Evolutionary conservation across 2,113 vertebrate species (phyloP), one percentile per base, ranked within the genome.

Genomic region (Trinectes maculatus): DNA sequence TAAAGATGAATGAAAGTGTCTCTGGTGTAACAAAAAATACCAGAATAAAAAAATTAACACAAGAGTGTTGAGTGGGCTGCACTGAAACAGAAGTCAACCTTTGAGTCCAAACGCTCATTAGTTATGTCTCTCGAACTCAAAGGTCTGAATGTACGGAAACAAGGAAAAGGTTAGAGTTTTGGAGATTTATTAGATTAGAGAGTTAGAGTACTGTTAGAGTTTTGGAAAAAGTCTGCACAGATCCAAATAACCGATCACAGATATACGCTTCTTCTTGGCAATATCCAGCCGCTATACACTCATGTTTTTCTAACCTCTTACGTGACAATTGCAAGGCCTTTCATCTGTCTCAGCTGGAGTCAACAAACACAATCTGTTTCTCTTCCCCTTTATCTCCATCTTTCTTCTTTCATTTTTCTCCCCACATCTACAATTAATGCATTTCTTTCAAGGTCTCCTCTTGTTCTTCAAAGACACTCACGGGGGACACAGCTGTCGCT

Each of bases 401-500:
- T 13, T 61, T 73, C 48, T 58, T 66, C 49, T 82, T 64, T 67
- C 47, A 46, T 83, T 80, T 85, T 56, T 57, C 18, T 24, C 36
- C 62, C 52, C 55, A 47, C 69, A 26, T 83, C 52, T 71, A 64
- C 79, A 80, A 86, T 91, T 82, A 87, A 83, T 84, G 83, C 46
- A 69, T 84, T 88, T 85, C 73, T 86, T 87, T 91, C 48, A 33
- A 61, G 56, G 54, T 71, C 52, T 80, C 71, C 57, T 67, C 79
- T 86, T 78, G 72, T 78, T 85, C 85, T 86, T 90, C 84, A 89
- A 79, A 87, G 77, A 77, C 51, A 19, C 76, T 85, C 78, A 75
- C 62, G 44, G 31, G 73, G 76, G 73, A 74, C 74, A 69, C 88
- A 85, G 80, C 82, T 90, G 87, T 85, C 77, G 70, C 72, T 79